These are phyloP conservation scores for Oreonectes daqikongensis DNA, from an alignment of 2,797 vertebrate genomes.

Conservation along the genomic window DNA sequence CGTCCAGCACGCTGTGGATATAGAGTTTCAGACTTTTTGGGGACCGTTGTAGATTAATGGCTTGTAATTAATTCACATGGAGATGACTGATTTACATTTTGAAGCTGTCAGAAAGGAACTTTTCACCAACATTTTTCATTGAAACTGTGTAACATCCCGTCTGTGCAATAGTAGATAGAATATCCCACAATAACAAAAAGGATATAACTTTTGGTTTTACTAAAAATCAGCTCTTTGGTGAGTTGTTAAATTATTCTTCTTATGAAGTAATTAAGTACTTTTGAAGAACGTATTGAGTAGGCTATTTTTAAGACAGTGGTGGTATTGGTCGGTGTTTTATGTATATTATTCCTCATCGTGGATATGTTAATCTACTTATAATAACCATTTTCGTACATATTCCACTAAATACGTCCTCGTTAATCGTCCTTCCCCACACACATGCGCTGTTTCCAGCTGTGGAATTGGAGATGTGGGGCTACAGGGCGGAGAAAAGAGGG, in stretches of 20 bases:
- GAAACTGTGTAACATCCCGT: background rate
- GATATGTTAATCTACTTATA: background rate
- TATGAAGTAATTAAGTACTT: too few relatives aligned
- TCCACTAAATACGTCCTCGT: background rate
- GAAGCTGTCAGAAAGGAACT: background rate
- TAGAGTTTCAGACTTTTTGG: constrained; percentile 11
- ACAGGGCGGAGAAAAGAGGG: constrained; percentile 54
- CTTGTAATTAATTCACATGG: background rate
- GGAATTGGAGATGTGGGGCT: constrained; percentile 47
- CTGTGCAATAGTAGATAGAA: background rate
- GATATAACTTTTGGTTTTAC: too few relatives aligned
- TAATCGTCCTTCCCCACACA: background rate
- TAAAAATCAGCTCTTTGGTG: too few relatives aligned
- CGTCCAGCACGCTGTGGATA: background rate
- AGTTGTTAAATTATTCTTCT: too few relatives aligned
- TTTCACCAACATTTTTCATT: background rate
- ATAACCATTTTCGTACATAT: background rate
- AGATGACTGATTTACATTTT: background rate
- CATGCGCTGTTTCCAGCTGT: constrained; percentile 34
- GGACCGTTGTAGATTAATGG: constrained; percentile 5
- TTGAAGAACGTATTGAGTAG: too few relatives aligned
- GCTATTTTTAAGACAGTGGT: too few relatives aligned
- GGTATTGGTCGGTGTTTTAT: too few relatives aligned
- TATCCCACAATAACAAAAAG: too few relatives aligned
- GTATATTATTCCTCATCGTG: background rate